Base-by-base conservation (phyloP, 2,113 vertebrate species). In the Microcebus lehilahytsara region DNA sequence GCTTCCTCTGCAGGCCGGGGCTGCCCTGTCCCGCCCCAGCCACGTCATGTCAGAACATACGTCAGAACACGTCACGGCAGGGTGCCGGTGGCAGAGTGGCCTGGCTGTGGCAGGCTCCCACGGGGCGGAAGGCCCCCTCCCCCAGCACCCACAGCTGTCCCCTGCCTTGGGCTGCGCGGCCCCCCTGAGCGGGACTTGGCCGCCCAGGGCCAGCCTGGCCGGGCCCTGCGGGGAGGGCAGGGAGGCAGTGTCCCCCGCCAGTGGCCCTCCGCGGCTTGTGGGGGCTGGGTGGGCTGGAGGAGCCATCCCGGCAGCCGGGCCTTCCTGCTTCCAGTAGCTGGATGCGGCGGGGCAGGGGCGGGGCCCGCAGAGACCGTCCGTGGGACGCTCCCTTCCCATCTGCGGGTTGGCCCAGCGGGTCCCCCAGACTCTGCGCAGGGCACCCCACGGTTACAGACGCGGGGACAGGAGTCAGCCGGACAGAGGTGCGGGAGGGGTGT, bases 1-100 rank as follows among this genome's bases (percentile, higher is more conserved):
- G 98, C 98, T 98, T 98, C 98, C 98, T 98, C 98, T 97, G 98
- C 97, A 97, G 98, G 98, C 97, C 87, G 97, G 96, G 97, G 98
- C 98, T 96, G 97, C 98, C 97, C 98, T 88, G 98, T 97, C 96
- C 96, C 91, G 78, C 93, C 81, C 93, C 23, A 0, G 96, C 96
- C 97, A 96, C 98, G 98, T 99, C 98, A 46, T 46, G 42, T 46
- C 42, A 46, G 42, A 42, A 42, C 42, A 42, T 42, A 42, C 6
- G 42, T 42, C 99, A 98, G 98, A 98, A 98, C 87, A 62, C 11
- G 93, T 99, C 98, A 98, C 27, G 27, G 66, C 53, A 6, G 97
- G 96, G 97, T 98, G 98, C 98, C 88, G 85, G 98, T 77, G 37
- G 25, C 96, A 58, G 97, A 88, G 96, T 49, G 0, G 71, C 92